phyloP scores from a whole-genome alignment of 1,140 invertebrate species.

The Manduca sexta region DNA sequence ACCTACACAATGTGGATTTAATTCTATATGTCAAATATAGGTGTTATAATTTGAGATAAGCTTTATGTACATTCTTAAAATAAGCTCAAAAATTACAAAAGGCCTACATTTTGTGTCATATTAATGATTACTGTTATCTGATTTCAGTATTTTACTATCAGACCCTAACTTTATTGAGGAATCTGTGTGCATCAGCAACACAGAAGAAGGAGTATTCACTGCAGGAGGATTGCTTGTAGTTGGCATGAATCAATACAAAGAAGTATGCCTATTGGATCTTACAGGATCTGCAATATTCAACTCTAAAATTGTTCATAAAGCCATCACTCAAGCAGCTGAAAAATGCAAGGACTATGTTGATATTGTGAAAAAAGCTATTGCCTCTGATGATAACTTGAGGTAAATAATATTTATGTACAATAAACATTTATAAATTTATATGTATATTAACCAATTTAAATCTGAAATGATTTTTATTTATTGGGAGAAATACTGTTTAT shows the following conservation, averaged over 20 bases:
- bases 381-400: conserved; percentile 81
- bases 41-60: too few relatives aligned
- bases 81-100: background rate
- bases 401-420: conserved; percentile 37
- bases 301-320: conserved; percentile 80
- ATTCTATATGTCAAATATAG: too few relatives aligned
- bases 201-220: conserved; percentile 84
- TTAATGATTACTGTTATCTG: background rate
- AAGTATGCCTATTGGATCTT: conserved; percentile 91
- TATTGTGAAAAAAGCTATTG: conserved; percentile 81
- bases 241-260: conserved; percentile 92
- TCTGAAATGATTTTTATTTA: too few relatives aligned
- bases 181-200: conserved; percentile 75
- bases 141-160: conserved; percentile 59
- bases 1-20: too few relatives aligned
- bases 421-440: background rate
- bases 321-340: conserved; percentile 82
- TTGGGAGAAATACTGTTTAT: too few relatives aligned
- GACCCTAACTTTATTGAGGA: conserved; percentile 66
- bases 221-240: conserved; percentile 89
- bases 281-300: conserved; percentile 83
- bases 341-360: conserved; percentile 83
- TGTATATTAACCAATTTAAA: too few relatives aligned
- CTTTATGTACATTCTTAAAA: too few relatives aligned
- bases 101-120: too few relatives aligned